Base-by-base conservation (phyloP, 2,888 invertebrate species). In the Phoronis australis region DNA sequence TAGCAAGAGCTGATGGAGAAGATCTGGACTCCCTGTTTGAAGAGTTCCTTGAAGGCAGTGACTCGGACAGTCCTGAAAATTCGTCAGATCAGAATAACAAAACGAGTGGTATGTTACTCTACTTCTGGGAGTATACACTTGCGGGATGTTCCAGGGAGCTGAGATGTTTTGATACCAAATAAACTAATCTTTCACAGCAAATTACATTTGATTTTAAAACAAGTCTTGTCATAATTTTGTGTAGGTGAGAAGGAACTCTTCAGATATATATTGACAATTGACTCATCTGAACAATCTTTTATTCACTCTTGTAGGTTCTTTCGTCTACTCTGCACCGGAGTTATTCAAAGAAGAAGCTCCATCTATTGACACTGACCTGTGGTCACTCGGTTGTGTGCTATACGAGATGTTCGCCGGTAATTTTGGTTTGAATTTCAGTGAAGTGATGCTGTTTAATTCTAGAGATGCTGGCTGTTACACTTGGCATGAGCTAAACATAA, bases 391-490 rank as follows among this genome's bases (percentile, higher is more conserved):
- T 9, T 73, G 72, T 61, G 63, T 76, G 20, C 50, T 77, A 35
- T 77, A 73, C 60, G 69, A 76, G 51, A 67, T 77, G 69, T 77
- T 67, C 51, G 69, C 75, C 51, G 76, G 77, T 69, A 56, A 47
- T 26, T 42, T 12, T 15, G 15, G n/a, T n/a, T n/a, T n/a, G n/a
- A n/a, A n/a, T n/a, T n/a, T n/a, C n/a, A n/a, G n/a, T n/a, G n/a
- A n/a, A n/a, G n/a, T n/a, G n/a, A n/a, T n/a, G n/a, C n/a, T n/a
- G n/a, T n/a, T n/a, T n/a, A n/a, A n/a, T n/a, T n/a, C n/a, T n/a
- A n/a, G n/a, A n/a, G n/a, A n/a, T n/a, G n/a, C n/a, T n/a, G n/a
- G n/a, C n/a, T n/a, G n/a, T n/a, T n/a, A n/a, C n/a, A n/a, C n/a
- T n/a, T n/a, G n/a, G n/a, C n/a, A n/a, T n/a, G n/a, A n/a, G n/a